These are phyloP conservation scores for Boulengeromyrus knoepffleri DNA, from an alignment of 2,113 vertebrate species.

Conservation along the genomic window DNA sequence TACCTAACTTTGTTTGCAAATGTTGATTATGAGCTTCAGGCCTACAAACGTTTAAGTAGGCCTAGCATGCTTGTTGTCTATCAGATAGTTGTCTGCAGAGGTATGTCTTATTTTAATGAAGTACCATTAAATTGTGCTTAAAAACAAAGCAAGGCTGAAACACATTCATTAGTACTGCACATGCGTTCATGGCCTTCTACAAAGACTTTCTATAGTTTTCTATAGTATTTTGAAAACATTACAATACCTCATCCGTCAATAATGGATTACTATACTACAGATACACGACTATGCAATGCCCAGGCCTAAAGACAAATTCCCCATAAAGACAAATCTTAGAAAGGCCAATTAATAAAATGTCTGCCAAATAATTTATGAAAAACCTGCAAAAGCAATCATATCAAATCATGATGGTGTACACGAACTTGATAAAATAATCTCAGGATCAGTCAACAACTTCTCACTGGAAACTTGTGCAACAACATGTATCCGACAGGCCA, in stretches of 20 bases:
- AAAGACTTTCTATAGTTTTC: not conserved
- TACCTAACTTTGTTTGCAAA: not conserved
- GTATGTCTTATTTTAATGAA: not conserved
- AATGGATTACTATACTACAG: not conserved
- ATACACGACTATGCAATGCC: not conserved
- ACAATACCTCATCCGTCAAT: not conserved
- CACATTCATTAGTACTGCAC: not conserved
- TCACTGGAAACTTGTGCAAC: not conserved
- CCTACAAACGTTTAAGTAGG: not conserved
- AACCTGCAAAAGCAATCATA: not conserved
- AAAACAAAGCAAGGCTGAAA: not conserved
- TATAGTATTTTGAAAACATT: not conserved
- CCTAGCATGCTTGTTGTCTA: not conserved
- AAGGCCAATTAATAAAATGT: not conserved
- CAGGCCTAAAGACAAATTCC: not conserved
- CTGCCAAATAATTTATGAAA: not conserved
- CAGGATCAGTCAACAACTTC: not conserved
- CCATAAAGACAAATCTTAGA: not conserved
- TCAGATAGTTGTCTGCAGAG: not conserved
- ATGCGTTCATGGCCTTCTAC: not conserved
- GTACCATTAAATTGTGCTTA: not conserved
- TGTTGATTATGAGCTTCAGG: not conserved
- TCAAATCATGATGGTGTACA: not conserved
- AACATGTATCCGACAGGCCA: not conserved
- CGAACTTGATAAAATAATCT: not conserved